phyloP scores from a whole-genome alignment of 2,113 vertebrate species.

The Dendropsophus ebraccatus region DNA sequence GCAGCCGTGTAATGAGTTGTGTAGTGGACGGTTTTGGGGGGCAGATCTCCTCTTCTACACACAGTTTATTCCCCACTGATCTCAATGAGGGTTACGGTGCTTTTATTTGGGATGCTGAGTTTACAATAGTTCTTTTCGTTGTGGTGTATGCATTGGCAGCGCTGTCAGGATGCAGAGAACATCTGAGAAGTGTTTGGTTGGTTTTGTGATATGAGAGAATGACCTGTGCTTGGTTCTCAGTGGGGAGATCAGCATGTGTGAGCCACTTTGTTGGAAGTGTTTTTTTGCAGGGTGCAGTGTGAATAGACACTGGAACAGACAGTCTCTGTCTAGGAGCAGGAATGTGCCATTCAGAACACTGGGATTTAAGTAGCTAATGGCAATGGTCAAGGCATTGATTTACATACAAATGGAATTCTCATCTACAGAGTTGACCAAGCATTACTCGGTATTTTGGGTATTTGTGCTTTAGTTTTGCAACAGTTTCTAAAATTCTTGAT shows the following conservation, averaged over 20 bases:
- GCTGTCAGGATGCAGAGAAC: not conserved
- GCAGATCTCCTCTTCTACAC: not conserved
- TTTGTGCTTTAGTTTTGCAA: not conserved
- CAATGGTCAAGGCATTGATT: not conserved
- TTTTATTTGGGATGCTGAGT: not conserved
- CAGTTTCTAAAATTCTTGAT: not conserved
- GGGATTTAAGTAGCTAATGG: not conserved
- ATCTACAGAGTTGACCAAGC: not conserved
- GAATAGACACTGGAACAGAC: not conserved
- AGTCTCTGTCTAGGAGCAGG: not conserved
- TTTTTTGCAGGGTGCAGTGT: not conserved
- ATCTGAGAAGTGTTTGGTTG: conserved; percentile 2
- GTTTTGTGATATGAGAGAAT: conserved; percentile 39
- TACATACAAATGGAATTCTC: not conserved
- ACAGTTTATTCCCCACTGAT: not conserved
- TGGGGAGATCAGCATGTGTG: not conserved
- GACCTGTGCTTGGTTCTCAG: conserved; percentile 24
- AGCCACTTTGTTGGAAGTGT: conserved; percentile 2
- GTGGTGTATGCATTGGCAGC: not conserved
- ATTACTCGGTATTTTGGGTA: not conserved
- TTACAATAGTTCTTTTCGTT: not conserved
- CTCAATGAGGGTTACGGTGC: too few relatives aligned
- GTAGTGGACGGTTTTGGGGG: not conserved
- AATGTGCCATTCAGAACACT: not conserved
- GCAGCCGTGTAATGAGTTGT: conserved; percentile 22